Conservation (phyloP, 2,888 invertebrate genomes). For the Margaritifera margaritifera region DNA sequence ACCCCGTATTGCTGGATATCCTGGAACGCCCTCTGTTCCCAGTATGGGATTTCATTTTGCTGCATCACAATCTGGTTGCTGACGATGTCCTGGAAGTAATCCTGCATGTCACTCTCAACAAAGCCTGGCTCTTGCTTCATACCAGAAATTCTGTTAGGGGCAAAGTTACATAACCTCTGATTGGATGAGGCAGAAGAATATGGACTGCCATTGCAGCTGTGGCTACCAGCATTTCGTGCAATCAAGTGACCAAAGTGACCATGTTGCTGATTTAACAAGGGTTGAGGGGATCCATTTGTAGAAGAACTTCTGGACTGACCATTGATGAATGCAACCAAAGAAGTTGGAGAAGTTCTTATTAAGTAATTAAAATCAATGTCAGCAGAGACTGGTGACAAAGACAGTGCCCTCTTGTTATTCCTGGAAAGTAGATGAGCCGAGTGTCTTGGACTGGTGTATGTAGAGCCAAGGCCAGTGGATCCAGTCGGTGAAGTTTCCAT, state of each 20-base stretch:
- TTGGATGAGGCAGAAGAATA: conserved; percentile 63
- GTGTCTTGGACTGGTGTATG: conserved; percentile 65
- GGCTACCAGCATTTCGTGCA: conserved; percentile 46
- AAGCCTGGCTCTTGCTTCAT: conserved; percentile 52
- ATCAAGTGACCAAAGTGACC: conserved; percentile 70
- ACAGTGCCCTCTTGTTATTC: conserved; percentile 64
- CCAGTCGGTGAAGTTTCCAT: conserved; percentile 60
- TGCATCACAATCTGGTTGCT: conserved; percentile 65
- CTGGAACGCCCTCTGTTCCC: conserved; percentile 54
- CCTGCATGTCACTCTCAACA: conserved; percentile 47
- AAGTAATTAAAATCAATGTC: conserved; percentile 72
- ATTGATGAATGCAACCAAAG: conserved; percentile 65
- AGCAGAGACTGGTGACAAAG: conserved; percentile 67
- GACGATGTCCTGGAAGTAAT: conserved; percentile 56
- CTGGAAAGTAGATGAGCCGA: conserved; percentile 63
- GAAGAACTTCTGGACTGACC: conserved; percentile 59
- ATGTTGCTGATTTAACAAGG: conserved; percentile 41
- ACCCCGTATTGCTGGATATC: conserved; percentile 45
- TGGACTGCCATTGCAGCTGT: conserved; percentile 64
- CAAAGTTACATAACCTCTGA: conserved; percentile 35
- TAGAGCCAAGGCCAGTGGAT: conserved; percentile 59
- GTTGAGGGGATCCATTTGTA: conserved; percentile 61
- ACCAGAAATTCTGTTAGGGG: conserved; percentile 36
- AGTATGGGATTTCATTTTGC: conserved; percentile 60
- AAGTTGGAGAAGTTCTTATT: conserved; percentile 73